Conservation (phyloP, 2,797 vertebrate species). For the Borostomias antarcticus region DNA sequence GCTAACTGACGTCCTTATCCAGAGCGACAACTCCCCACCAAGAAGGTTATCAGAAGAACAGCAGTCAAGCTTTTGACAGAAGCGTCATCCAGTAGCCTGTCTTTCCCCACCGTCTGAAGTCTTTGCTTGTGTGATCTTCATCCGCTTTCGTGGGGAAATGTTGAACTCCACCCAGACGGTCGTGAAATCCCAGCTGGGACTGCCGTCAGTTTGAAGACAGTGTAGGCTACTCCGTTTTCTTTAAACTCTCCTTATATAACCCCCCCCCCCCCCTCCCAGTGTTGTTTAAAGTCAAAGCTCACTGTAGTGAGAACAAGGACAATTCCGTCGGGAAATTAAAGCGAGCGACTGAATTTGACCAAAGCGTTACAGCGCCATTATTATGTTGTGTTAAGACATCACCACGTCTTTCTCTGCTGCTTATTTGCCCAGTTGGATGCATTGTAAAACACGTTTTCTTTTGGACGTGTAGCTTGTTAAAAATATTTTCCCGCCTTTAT, state of each 20-base stretch:
- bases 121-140: slow-evolving; percentile 25
- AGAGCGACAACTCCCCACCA: no score
- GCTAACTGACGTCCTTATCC: no score
- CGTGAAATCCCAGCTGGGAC: slow-evolving; percentile 40
- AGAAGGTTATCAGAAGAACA: no score
- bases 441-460: slow-evolving; percentile 14
- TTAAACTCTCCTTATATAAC: slow-evolving; percentile 17
- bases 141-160: slow-evolving; percentile 41
- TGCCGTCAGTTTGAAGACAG: slow-evolving; percentile 30
- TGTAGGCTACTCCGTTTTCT: slow-evolving; percentile 35
- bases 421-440: slow-evolving; percentile 28
- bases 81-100: no score
- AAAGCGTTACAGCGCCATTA: slow-evolving; percentile 55
- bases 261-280: no score
- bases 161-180: slow-evolving; percentile 37
- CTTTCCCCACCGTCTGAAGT: slow-evolving; percentile 10
- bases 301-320: slow-evolving; percentile 38
- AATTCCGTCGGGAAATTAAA: slow-evolving; percentile 58
- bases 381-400: slow-evolving; percentile 62
- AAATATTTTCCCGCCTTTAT: slow-evolving; percentile 1
- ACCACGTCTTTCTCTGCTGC: slow-evolving; percentile 40
- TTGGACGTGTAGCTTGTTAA: slow-evolving; percentile 13
- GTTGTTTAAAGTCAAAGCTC: slow-evolving; percentile 57
- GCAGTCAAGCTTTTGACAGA: no score
- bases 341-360: slow-evolving; percentile 48